Evolutionary conservation across 2,888 invertebrate species (phyloP), one percentile per base, ranked within the genome.

Genomic region (Chironomus tentans): DNA sequence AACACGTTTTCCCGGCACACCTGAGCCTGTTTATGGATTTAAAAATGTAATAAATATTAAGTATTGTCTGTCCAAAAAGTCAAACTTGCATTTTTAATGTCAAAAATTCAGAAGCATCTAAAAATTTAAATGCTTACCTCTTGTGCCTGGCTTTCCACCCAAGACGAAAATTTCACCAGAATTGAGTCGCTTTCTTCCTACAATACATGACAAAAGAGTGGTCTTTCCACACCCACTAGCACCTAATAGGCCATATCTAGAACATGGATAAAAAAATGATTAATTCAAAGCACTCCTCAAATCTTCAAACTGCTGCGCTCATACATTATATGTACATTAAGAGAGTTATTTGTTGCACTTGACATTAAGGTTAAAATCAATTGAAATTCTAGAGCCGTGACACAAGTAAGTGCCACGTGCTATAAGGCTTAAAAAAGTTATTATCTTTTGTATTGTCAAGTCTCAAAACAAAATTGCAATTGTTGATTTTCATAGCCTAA

Each of bases 191-290:
- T 95, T 88, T 76, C 95, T 87, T 3, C 97, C 97, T 22, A 97
- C 94, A 80, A 97, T 93, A 84, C 95, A 95, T 69, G 95, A 93
- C 4, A 97, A 88, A 13, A 97, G 86, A 0, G 97, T 97, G 2
- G 97, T 97, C 85, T 97, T 97, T n/a, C 96, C 96, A 83, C 97
- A 97, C 47, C 97, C 97, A 77, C 96, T 96, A 6, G 97, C 96
- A 24, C 97, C 97, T 56, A 97, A 86, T 10, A 97, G 87, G 77
- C 97, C 97, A 83, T 97, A 97, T 84, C 97, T 97, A 85, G 13
- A 82, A 82, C 78, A 78, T 77, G 12, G 10, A 71, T 3, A 73
- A 73, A 28, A 1, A 73, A 21, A 24, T 38, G 38, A 38, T 38
- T 38, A 38, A 38, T 38, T 38, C 10, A 10, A 38, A 38, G 38